phyloP scores from a whole-genome alignment of 2,113 vertebrate genomes.

The Anser cygnoides region DNA sequence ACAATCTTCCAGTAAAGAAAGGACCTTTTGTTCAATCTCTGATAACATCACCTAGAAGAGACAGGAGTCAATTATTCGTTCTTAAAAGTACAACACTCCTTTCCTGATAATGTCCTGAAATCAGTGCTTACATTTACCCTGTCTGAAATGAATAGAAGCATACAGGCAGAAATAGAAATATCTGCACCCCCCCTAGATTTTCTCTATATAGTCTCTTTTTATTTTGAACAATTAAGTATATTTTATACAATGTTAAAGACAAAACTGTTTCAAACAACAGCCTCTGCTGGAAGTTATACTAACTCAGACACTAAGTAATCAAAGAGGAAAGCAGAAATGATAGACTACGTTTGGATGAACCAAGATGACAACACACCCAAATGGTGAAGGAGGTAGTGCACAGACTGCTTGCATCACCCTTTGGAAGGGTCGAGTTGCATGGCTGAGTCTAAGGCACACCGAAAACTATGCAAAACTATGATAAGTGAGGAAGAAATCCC shows the following conservation, averaged over 20 bases:
- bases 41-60: conserved; percentile 82
- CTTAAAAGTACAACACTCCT: not conserved
- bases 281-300: not conserved
- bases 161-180: not conserved
- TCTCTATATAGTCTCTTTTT: not conserved
- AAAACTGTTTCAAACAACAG: not conserved
- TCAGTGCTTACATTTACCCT: not conserved
- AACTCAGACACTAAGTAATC: not conserved
- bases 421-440: not conserved
- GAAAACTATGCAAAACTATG: not conserved
- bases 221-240: not conserved
- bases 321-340: not conserved
- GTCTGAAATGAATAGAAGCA: not conserved
- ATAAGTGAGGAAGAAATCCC: not conserved
- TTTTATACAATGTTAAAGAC: not conserved
- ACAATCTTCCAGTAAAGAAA: conserved; percentile 68
- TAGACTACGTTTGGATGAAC: not conserved
- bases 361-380: not conserved
- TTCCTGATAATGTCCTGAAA: not conserved
- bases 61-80: conserved; percentile 36
- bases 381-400: not conserved
- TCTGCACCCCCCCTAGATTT: not conserved
- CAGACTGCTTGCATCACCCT: not conserved
- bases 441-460: not conserved
- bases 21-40: conserved; percentile 88